Evolutionary conservation across 2,797 vertebrate species (phyloP).

Genomic region (Botia kubotai): DNA sequence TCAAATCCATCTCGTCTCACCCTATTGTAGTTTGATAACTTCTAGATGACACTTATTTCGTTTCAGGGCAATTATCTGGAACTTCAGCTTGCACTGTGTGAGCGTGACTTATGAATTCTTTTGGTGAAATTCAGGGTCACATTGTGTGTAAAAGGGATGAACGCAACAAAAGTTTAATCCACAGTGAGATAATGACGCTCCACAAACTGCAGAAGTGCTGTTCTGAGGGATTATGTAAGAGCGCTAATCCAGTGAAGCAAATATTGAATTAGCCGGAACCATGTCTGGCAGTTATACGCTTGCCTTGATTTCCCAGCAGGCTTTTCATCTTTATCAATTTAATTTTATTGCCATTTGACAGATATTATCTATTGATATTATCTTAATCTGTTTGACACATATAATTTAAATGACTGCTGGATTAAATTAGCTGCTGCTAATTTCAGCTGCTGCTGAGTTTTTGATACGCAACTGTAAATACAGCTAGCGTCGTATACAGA

Average conservation of each 20-base stretch:
- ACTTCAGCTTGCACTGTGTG: no score
- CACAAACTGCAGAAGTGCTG: conserved; percentile 40
- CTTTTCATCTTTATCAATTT: conserved; percentile 63
- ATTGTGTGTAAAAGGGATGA: not conserved
- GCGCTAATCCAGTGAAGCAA: conserved; percentile 54
- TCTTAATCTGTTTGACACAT: conserved; percentile 45
- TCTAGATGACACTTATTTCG: not conserved
- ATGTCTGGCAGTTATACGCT: conserved; percentile 58
- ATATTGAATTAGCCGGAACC: conserved; percentile 64
- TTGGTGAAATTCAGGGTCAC: not conserved
- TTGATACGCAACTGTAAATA: not conserved
- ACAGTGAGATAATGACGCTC: conserved; percentile 26
- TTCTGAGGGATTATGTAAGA: conserved; percentile 57
- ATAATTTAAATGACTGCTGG: conserved; percentile 34
- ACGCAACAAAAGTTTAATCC: conserved; percentile 27
- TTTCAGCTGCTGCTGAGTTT: no score
- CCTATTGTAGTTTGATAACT: not conserved
- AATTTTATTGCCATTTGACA: conserved; percentile 46
- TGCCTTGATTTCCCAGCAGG: conserved; percentile 59
- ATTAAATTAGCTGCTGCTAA: conserved; percentile 17
- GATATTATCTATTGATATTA: conserved; percentile 60
- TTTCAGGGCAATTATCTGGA: conserved; percentile 12
- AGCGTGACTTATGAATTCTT: conserved; percentile 15
- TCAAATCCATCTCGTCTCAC: no score
- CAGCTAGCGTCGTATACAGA: not conserved